Conservation (phyloP, 2,797 vertebrate genomes). For the Xerus rutilus region DNA sequence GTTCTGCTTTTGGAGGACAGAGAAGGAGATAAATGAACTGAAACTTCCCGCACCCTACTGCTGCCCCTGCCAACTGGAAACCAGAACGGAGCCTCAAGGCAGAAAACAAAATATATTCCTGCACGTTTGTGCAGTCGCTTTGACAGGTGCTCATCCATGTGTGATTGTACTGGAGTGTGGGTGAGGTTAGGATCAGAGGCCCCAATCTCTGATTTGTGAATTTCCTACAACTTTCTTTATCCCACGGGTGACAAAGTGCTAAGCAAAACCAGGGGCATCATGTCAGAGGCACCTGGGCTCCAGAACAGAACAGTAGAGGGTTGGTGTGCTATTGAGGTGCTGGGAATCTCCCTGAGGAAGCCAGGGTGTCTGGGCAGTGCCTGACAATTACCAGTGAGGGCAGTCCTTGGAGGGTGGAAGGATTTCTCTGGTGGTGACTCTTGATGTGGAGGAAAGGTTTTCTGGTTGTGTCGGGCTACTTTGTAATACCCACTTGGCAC, state of each 20-base stretch:
- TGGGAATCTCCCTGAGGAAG: neutral
- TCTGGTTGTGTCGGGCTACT: neutral
- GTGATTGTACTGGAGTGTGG: neutral
- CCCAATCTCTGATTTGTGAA: neutral
- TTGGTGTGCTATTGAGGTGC: neutral
- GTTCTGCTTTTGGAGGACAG: neutral
- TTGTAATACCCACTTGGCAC: neutral
- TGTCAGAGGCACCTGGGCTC: neutral
- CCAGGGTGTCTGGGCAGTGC: neutral
- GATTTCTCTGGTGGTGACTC: neutral
- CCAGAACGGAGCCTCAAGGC: neutral
- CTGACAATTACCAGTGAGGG: neutral
- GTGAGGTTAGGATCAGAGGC: neutral
- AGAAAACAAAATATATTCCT: neutral
- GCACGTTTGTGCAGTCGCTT: fast-evolving
- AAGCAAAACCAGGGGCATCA: neutral
- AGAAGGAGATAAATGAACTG: neutral
- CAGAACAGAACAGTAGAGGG: neutral
- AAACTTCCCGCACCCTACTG: neutral
- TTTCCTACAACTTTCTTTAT: neutral
- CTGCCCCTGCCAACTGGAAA: neutral
- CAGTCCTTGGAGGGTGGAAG: too few relatives aligned
- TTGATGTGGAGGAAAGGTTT: neutral
- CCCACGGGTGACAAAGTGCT: neutral
- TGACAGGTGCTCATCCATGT: fast-evolving